These are phyloP conservation scores for Plecturocebus donacophilus DNA, from an alignment of 2,113 vertebrate species.

Conservation along the genomic window DNA sequence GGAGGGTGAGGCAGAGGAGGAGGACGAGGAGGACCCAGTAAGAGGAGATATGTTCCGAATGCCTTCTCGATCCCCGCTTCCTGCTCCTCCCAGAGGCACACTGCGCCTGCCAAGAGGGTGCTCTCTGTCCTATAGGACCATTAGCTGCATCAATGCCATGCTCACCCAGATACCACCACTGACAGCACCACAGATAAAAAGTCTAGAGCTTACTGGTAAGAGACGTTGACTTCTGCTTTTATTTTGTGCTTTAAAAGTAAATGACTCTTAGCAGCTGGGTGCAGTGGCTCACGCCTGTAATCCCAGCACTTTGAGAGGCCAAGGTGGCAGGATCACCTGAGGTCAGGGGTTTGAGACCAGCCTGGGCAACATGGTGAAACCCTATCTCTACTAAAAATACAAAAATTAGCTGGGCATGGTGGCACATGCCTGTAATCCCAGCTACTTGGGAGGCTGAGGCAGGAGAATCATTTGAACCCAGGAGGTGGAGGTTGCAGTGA, in stretches of 20 bases:
- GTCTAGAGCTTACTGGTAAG: constrained; percentile 94
- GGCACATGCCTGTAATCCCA: neutral
- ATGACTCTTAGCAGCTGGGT: neutral
- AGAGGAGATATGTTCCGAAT: constrained; percentile 89
- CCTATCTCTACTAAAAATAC: neutral
- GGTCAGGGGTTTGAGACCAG: neutral
- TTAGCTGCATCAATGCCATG: constrained; percentile 89
- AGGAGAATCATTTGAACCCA: neutral
- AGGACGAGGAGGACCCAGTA: constrained; percentile 79
- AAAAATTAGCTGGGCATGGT: neutral
- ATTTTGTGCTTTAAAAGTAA: constrained; percentile 10
- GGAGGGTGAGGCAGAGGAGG: constrained; percentile 60
- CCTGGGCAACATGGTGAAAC: neutral
- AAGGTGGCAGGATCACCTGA: neutral
- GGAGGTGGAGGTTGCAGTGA: neutral
- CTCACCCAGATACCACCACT: constrained; percentile 92
- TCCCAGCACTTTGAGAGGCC: neutral
- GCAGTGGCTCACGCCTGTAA: neutral
- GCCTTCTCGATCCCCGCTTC: constrained; percentile 68
- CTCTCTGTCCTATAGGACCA: constrained; percentile 87
- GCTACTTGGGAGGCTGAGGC: neutral
- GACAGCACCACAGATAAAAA: constrained; percentile 89
- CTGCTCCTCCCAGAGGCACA: constrained; percentile 72
- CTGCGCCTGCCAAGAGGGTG: constrained; percentile 89
- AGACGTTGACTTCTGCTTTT: neutral